Evolutionary conservation across 1,140 invertebrate genomes (phyloP).

Genomic region (Micrasema longulum): DNA sequence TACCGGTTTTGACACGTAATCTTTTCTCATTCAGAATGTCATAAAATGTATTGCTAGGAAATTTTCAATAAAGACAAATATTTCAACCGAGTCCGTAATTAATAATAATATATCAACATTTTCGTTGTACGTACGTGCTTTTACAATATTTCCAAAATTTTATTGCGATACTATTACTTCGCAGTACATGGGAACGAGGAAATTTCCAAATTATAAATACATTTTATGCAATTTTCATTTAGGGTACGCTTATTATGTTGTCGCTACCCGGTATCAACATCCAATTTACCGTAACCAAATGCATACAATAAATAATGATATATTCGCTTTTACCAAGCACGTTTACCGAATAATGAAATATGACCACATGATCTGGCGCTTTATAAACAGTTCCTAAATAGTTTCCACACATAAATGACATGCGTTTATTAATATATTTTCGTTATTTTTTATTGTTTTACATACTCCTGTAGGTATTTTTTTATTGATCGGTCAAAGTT

Average conservation of each 20-base stretch:
- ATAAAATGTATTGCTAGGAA: too few relatives aligned
- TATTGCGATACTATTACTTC: not conserved
- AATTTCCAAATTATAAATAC: constrained; percentile 24
- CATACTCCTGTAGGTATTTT: not conserved
- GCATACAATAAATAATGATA: constrained; percentile 14
- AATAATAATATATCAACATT: too few relatives aligned
- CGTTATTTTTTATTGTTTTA: not conserved
- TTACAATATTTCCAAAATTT: not conserved
- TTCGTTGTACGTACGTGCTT: not conserved
- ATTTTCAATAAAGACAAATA: too few relatives aligned
- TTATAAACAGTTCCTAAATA: not conserved
- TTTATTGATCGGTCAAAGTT: not conserved
- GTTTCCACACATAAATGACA: too few relatives aligned
- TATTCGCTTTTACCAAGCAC: not conserved
- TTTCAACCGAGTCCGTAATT: too few relatives aligned
- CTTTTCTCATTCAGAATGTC: too few relatives aligned
- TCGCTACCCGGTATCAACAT: not conserved
- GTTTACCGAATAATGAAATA: not conserved
- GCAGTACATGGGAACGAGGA: not conserved
- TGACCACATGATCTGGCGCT: not conserved
- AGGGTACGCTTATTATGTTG: not conserved
- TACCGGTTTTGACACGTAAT: too few relatives aligned
- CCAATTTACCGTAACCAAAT: constrained; percentile 25
- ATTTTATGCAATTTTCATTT: constrained; percentile 21
- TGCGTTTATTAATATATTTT: not conserved